Percentiles rank a stretch among this genome's conserved stretches.
phyloP scores from a whole-genome alignment of 1,140 invertebrate genomes.

The Ganaspis sp. region DNA sequence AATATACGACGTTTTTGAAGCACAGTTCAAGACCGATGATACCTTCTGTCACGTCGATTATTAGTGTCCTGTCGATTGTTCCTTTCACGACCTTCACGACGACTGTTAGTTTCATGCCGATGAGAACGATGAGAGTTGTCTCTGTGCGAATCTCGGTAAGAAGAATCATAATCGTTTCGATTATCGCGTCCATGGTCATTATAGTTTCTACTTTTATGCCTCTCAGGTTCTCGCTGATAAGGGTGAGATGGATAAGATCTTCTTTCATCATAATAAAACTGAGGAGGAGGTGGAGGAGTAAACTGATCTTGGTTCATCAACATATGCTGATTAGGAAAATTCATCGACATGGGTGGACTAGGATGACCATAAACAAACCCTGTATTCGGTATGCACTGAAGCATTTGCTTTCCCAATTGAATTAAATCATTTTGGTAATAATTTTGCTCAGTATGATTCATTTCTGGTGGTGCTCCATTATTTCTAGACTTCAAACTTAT shows the following conservation, averaged over 20 bases:
- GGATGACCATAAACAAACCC: conserved; percentile 39
- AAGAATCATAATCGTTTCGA: neutral
- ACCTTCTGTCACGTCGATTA: conserved; percentile 42
- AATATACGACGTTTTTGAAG: neutral
- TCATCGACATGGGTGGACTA: conserved; percentile 45
- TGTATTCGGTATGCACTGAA: conserved; percentile 44
- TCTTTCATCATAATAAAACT: conserved; percentile 53
- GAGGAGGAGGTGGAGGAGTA: neutral
- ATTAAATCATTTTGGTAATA: conserved; percentile 40
- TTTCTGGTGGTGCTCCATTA: conserved; percentile 40
- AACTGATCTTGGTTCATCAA: no score
- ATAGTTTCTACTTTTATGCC: neutral
- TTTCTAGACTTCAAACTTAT: conserved; percentile 73
- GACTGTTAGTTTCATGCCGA: conserved; percentile 35
- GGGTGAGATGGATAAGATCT: conserved; percentile 57
- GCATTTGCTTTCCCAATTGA: conserved; percentile 65
- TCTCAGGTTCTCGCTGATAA: conserved; percentile 49
- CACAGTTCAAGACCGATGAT: conserved; percentile 41
- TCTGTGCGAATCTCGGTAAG: conserved; percentile 37
- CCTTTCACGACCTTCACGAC: conserved; percentile 22
- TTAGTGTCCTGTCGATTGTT: conserved; percentile 39
- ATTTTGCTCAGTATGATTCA: conserved; percentile 25
- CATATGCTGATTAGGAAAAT: no score
- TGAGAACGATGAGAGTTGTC: conserved; percentile 40
- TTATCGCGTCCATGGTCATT: neutral